These are phyloP conservation scores for Austrolebias charrua DNA, from an alignment of 2,797 vertebrate species.

Conservation along the genomic window DNA sequence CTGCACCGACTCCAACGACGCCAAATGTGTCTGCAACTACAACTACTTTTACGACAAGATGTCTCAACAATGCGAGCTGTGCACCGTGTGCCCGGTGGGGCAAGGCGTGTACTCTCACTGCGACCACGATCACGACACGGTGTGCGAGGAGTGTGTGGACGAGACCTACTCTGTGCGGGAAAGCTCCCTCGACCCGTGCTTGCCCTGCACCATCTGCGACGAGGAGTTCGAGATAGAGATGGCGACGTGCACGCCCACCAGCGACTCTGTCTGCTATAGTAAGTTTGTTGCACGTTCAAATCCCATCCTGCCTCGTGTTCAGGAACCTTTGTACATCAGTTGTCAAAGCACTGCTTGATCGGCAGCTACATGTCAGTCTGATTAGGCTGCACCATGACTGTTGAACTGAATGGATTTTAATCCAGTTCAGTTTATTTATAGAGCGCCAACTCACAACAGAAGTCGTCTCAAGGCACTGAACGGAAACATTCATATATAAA, in stretches of 20 bases:
- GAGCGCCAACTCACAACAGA: no score
- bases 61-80: constrained; percentile 75
- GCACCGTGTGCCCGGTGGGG: constrained; percentile 84
- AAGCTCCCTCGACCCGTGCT: constrained; percentile 91
- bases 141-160: constrained; percentile 87
- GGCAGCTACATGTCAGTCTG: no score
- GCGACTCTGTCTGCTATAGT: constrained; percentile 87
- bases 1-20: constrained; percentile 93
- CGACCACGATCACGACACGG: constrained; percentile 81
- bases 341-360: no score
- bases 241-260: constrained; percentile 77
- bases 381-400: no score
- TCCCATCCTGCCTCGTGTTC: neutral
- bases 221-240: constrained; percentile 80
- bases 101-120: constrained; percentile 85
- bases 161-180: constrained; percentile 91
- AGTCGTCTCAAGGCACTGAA: no score
- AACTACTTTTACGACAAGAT: constrained; percentile 78
- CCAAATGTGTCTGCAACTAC: constrained; percentile 88
- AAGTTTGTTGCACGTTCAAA: constrained; percentile 30
- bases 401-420: no score
- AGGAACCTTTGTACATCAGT: no score
- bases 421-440: no score
- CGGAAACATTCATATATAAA: no score
- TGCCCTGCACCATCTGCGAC: constrained; percentile 94